Percentiles rank a stretch among this genome's conserved stretches.
Conservation (phyloP, 2,113 vertebrate species). For the Bufo bufo region DNA sequence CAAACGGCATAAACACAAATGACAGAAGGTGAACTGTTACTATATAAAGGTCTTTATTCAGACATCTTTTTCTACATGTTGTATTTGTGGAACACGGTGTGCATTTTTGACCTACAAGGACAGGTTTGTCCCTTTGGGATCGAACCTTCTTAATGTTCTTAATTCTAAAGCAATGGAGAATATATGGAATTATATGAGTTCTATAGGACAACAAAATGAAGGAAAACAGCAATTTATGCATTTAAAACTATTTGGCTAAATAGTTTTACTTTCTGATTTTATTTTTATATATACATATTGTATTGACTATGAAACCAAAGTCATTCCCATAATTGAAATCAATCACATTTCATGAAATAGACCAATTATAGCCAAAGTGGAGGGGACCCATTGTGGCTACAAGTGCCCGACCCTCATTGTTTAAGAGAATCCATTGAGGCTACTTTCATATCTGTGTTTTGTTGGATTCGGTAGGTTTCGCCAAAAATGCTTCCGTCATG, state of each 20-base stretch:
- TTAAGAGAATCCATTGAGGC: too few relatives aligned
- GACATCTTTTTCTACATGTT: slow-evolving; percentile 52
- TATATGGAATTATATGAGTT: background rate
- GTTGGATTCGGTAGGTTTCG: too few relatives aligned
- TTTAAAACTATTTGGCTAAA: background rate
- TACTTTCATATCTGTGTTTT: too few relatives aligned
- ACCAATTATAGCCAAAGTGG: background rate
- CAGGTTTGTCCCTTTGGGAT: slow-evolving; percentile 63
- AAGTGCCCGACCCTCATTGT: background rate
- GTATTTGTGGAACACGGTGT: slow-evolving; percentile 60
- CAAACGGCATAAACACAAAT: slow-evolving; percentile 67
- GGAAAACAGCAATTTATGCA: too few relatives aligned
- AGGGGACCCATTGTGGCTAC: background rate
- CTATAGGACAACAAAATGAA: background rate
- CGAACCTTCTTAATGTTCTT: background rate
- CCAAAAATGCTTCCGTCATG: too few relatives aligned
- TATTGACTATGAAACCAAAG: too few relatives aligned
- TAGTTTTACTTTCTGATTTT: background rate
- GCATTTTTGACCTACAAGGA: slow-evolving; percentile 60
- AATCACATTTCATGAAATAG: background rate
- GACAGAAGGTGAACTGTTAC: slow-evolving; percentile 64
- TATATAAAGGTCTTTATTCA: slow-evolving; percentile 71
- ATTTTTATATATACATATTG: background rate
- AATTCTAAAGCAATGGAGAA: background rate
- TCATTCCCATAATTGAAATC: too few relatives aligned